These are phyloP conservation scores for Hemitrygon akajei DNA, from an alignment of 2,797 vertebrate species.

Conservation along the genomic window DNA sequence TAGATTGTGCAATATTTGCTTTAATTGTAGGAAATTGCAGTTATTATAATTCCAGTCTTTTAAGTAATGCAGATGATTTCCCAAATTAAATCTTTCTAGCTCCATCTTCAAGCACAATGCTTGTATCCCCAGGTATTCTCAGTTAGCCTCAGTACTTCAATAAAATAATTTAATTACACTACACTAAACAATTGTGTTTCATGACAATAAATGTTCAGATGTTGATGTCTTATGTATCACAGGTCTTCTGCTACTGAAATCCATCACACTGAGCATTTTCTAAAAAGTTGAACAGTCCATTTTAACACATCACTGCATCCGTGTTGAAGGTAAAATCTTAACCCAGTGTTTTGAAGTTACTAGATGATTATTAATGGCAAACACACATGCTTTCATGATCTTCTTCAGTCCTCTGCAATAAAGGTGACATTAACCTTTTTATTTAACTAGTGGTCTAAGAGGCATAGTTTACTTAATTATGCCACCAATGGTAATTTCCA, in stretches of 20 bases:
- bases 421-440: background rate
- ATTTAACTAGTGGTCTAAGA: background rate
- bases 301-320: background rate
- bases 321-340: background rate
- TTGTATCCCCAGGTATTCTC: background rate
- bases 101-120: background rate
- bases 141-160: background rate
- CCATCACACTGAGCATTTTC: background rate
- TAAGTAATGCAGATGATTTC: background rate
- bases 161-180: background rate
- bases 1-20: background rate
- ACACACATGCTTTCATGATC: background rate
- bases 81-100: background rate
- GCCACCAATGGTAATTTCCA: background rate
- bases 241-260: background rate
- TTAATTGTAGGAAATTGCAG: background rate
- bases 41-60: background rate
- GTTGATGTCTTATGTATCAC: conserved; percentile 9
- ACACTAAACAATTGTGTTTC: background rate
- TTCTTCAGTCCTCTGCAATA: background rate
- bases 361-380: background rate
- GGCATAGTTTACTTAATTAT: background rate
- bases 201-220: background rate
- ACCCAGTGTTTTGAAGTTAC: background rate
- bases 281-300: background rate